Conservation (phyloP, 2,888 invertebrate genomes). For the Cataglyphis albicans region DNA sequence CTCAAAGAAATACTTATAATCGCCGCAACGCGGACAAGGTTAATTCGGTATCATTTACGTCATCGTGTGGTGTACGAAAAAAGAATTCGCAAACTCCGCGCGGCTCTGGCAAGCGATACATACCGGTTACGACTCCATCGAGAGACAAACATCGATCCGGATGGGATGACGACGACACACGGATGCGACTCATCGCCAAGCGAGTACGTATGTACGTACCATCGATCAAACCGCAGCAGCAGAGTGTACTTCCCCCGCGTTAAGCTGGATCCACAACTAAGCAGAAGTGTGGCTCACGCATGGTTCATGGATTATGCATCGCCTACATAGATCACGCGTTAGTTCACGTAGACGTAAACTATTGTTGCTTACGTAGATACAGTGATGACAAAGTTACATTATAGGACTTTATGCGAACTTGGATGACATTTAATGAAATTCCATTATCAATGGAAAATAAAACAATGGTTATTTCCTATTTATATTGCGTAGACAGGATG, state of each 20-base stretch:
- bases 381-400: neutral
- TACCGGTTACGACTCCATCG: constrained; percentile 24
- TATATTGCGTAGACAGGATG: neutral
- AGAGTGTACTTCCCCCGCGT: constrained; percentile 20
- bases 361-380: constrained; percentile 11
- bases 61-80: neutral
- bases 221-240: constrained; percentile 47
- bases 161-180: constrained; percentile 12
- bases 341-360: constrained; percentile 37
- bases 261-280: constrained; percentile 38
- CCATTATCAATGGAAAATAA: neutral
- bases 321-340: constrained; percentile 13
- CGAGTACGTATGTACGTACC: constrained; percentile 38
- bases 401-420: neutral
- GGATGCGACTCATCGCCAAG: constrained; percentile 29
- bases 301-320: constrained; percentile 49
- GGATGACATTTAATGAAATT: no score
- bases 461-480: neutral
- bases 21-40: neutral
- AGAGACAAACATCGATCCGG: constrained; percentile 36
- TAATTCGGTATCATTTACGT: constrained; percentile 22
- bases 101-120: constrained; percentile 18
- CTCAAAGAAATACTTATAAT: neutral
- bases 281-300: constrained; percentile 44
- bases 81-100: neutral